Evolutionary conservation across 1,140 invertebrate genomes (phyloP), one percentile per base, ranked within the genome.

Genomic region (Ceratina australensis): DNA sequence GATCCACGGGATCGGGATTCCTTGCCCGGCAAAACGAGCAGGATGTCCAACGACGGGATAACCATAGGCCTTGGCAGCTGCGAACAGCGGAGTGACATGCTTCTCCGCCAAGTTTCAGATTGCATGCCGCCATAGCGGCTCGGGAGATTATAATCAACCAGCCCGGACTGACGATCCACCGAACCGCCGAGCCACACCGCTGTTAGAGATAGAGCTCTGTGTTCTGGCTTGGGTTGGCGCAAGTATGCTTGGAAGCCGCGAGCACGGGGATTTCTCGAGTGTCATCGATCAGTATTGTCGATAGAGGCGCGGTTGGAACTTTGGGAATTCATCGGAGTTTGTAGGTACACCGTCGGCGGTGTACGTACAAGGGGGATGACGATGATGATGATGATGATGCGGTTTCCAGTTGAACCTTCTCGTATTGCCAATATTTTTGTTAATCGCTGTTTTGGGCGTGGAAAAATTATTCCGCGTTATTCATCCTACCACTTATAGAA

Each of bases 1-100:
- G 81, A 80, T 80, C 79, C 82, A 68, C 61, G 81, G 78, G 71
- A 74, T 80, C 42, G 78, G 72, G 81, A 71, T 75, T 42, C 76
- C 75, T 52, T 75, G 28, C 50, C 78, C 47, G 16, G 49, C 61
- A 49, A 82, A 81, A 78, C 33, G 69, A 79, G 26, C 65, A 78
- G 59, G 57, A 61, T 82, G 76, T 69, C 77, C 78, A 74, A 82
- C 84, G 85, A 86, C 81, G 82, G 85, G 85, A 86, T 86, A 86
- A 86, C 85, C 81, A 86, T 86, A 86, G 85, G 79, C 81, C 81
- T 83, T 86, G 85, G 81, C 84, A 86, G 81, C 81, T 79, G 84
- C 84, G 79, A 86, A 86, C 85, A 86, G 80, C 81, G 73, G 73
- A 86, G 84, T 86, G 85, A 86, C 85, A 86, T 86, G 84, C 84